These are phyloP conservation scores for Erithacus rubecula DNA, from an alignment of 2,797 vertebrate species.

Conservation along the genomic window DNA sequence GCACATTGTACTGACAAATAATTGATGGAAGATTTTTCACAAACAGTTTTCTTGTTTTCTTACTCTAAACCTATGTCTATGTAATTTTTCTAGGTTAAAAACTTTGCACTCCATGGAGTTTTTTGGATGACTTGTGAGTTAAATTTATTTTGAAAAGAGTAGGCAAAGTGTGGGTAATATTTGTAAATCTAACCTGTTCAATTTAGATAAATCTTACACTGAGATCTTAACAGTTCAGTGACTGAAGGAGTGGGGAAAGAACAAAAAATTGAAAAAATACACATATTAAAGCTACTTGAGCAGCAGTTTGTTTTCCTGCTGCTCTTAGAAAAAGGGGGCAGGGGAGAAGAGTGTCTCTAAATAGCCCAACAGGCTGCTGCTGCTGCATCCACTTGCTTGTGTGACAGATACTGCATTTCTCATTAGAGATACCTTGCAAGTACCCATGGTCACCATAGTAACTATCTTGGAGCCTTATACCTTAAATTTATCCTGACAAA, in stretches of 20 bases:
- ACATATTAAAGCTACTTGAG: neutral
- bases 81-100: neutral
- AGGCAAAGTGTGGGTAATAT: neutral
- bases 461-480: slow-evolving; percentile 61
- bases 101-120: neutral
- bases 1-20: neutral
- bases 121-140: neutral
- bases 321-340: neutral
- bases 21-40: neutral
- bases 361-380: slow-evolving; percentile 29
- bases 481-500: slow-evolving; percentile 69
- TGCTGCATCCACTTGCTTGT: slow-evolving; percentile 23
- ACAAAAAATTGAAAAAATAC: neutral
- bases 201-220: neutral
- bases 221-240: neutral
- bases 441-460: slow-evolving; percentile 62
- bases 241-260: neutral
- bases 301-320: neutral
- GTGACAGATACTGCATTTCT: slow-evolving; percentile 64
- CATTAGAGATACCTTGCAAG: slow-evolving; percentile 64
- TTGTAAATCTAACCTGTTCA: neutral
- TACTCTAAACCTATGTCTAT: neutral
- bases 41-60: neutral
- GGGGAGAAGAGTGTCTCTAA: slow-evolving; percentile 31
- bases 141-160: neutral